phyloP scores from a whole-genome alignment of 2,797 vertebrate species.

The Anomalospiza imberbis region DNA sequence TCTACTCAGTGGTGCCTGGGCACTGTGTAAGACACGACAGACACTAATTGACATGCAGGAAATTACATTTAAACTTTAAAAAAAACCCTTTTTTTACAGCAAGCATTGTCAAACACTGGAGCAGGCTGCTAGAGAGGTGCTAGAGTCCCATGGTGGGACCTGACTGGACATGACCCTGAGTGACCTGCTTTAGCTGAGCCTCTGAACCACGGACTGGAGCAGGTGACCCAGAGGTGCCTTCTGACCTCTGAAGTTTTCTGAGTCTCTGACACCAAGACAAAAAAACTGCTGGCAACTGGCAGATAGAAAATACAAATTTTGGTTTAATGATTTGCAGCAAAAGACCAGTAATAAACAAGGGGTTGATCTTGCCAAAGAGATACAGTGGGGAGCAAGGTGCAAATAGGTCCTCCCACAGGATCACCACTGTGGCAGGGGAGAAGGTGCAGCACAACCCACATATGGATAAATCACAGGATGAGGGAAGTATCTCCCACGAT shows the following conservation, averaged over 20 bases:
- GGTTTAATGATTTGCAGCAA: neutral
- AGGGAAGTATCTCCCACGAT: neutral
- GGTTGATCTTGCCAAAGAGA: neutral
- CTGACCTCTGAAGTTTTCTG: fast-evolving
- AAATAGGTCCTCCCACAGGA: neutral
- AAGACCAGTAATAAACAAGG: neutral
- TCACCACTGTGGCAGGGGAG: neutral
- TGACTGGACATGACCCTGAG: neutral
- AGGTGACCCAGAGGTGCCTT: neutral
- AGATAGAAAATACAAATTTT: neutral
- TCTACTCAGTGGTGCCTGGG: neutral
- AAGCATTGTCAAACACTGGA: neutral
- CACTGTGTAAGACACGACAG: neutral
- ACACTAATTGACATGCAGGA: neutral
- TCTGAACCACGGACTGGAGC: neutral
- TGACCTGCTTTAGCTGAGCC: neutral
- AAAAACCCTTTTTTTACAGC: neutral
- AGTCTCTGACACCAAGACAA: neutral
- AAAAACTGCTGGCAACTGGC: neutral
- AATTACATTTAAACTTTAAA: neutral
- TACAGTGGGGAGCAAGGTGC: neutral
- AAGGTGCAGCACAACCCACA: neutral
- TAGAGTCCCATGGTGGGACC: neutral
- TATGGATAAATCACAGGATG: fast-evolving
- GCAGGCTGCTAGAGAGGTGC: neutral